A percentile compares a stretch with the other conserved stretches of the same genome.
phyloP scores from a whole-genome alignment of 2,888 invertebrate genomes.

The Litoditis marina region DNA sequence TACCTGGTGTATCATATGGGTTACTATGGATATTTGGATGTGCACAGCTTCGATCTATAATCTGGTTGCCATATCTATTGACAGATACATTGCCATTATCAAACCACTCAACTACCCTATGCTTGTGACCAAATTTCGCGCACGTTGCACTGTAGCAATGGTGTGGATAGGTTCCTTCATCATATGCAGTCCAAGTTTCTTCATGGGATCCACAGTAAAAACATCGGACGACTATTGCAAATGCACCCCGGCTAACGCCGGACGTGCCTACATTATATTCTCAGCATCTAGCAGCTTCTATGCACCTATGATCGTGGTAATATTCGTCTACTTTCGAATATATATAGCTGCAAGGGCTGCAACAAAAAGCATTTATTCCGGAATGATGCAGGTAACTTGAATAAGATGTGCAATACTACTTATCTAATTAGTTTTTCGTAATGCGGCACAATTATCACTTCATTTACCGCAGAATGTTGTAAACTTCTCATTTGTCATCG shows the following conservation, averaged over 20 bases:
- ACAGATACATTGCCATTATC: conserved; percentile 86
- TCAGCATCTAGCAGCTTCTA: conserved; percentile 91
- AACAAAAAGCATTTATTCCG: conserved; percentile 59
- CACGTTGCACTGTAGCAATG: conserved; percentile 65
- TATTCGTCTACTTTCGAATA: conserved; percentile 95
- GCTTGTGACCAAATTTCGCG: conserved; percentile 70
- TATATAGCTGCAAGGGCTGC: conserved; percentile 77
- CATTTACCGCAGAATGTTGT: too few relatives aligned
- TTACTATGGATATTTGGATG: conserved; percentile 97
- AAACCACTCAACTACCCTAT: conserved; percentile 91
- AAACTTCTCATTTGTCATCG: too few relatives aligned
- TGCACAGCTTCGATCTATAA: conserved; percentile 95
- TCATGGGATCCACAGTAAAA: conserved; percentile 50
- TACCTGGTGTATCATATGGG: conserved; percentile 83
- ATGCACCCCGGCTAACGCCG: conserved; percentile 87
- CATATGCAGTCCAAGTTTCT: conserved; percentile 91
- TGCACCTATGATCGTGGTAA: conserved; percentile 94
- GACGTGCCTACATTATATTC: conserved; percentile 80
- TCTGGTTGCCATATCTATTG: conserved; percentile 89
- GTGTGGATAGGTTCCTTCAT: conserved; percentile 93
- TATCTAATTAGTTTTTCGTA: too few relatives aligned
- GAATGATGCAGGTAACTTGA: conserved; percentile 53
- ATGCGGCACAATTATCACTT: too few relatives aligned
- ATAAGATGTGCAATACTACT: too few relatives aligned
- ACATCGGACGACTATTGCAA: conserved; percentile 65